These are phyloP conservation scores for Ochropacha duplaris DNA, from an alignment of 2,888 invertebrate species.

Conservation along the genomic window DNA sequence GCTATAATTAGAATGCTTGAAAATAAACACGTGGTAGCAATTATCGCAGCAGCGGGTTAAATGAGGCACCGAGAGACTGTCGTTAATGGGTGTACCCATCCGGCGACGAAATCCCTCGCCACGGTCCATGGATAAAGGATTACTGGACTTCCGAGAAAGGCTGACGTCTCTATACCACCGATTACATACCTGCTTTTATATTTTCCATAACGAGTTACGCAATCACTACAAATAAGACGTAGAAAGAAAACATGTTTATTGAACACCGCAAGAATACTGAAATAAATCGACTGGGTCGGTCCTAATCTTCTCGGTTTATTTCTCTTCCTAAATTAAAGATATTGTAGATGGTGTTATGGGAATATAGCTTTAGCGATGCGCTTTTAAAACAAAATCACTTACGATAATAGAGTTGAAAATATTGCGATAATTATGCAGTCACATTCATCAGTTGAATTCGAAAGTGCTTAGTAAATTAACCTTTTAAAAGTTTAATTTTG, in stretches of 20 bases:
- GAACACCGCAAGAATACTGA: slow-evolving; percentile 9
- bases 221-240: slow-evolving; percentile 55
- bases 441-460: slow-evolving; percentile 39
- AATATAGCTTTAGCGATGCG: slow-evolving; percentile 20
- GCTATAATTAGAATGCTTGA: slow-evolving; percentile 77
- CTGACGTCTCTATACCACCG: slow-evolving; percentile 46
- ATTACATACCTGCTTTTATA: slow-evolving; percentile 45
- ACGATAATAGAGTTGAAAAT: slow-evolving; percentile 33
- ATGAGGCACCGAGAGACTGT: slow-evolving; percentile 78
- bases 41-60: slow-evolving; percentile 81
- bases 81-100: slow-evolving; percentile 79
- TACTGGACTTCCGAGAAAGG: slow-evolving; percentile 61
- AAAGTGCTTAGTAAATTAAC: slow-evolving; percentile 51
- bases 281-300: slow-evolving; percentile 9
- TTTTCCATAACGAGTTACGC: slow-evolving; percentile 43
- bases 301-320: no score
- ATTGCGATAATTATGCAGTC: slow-evolving; percentile 14
- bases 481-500: slow-evolving; percentile 53
- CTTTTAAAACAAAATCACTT: slow-evolving; percentile 30
- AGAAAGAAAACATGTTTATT: slow-evolving; percentile 12
- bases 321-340: slow-evolving; percentile 30
- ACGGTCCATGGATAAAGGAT: slow-evolving; percentile 53
- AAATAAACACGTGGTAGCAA: slow-evolving; percentile 83
- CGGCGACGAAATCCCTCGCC: slow-evolving; percentile 63
- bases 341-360: slow-evolving; percentile 39